Percentiles rank a stretch among this genome's conserved stretches.
Evolutionary conservation across 2,113 vertebrate genomes (phyloP).

Genomic region (Zosterops japonicus): DNA sequence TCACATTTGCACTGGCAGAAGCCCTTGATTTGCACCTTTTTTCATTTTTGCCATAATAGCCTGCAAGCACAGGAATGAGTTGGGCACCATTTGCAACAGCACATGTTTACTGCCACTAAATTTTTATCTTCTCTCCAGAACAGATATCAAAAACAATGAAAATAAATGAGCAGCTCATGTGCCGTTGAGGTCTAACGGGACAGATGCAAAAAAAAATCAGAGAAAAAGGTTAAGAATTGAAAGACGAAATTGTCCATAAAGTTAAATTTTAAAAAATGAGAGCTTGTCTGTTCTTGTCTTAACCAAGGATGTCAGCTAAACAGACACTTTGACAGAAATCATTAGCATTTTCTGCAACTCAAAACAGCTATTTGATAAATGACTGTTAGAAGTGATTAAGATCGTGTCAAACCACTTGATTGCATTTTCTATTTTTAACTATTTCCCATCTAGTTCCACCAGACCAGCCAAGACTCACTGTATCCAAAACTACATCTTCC

Average conservation of each 20-base stretch:
- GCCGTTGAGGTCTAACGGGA: neutral
- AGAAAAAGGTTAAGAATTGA: neutral
- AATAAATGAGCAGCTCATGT: neutral
- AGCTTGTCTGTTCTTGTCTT: constrained; percentile 47
- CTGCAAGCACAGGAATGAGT: neutral
- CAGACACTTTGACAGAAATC: constrained; percentile 71
- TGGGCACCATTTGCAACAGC: neutral
- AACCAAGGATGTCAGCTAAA: constrained; percentile 60
- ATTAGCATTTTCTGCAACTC: constrained; percentile 68
- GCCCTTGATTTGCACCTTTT: neutral
- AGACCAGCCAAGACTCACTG: constrained; percentile 96
- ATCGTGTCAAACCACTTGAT: constrained; percentile 26
- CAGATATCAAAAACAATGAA: neutral
- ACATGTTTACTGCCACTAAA: neutral
- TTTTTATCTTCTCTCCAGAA: neutral
- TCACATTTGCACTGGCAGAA: neutral
- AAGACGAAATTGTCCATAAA: constrained; percentile 34
- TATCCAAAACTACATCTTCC: constrained; percentile 97
- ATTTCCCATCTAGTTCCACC: constrained; percentile 85
- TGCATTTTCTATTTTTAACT: constrained; percentile 67
- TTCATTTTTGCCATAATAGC: neutral
- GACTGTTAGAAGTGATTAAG: constrained; percentile 42
- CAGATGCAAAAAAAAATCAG: neutral
- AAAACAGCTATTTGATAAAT: constrained; percentile 65
- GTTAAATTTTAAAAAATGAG: constrained; percentile 14